Conservation (phyloP, 2,113 vertebrate species). For the Trichomycterus rosablanca region DNA sequence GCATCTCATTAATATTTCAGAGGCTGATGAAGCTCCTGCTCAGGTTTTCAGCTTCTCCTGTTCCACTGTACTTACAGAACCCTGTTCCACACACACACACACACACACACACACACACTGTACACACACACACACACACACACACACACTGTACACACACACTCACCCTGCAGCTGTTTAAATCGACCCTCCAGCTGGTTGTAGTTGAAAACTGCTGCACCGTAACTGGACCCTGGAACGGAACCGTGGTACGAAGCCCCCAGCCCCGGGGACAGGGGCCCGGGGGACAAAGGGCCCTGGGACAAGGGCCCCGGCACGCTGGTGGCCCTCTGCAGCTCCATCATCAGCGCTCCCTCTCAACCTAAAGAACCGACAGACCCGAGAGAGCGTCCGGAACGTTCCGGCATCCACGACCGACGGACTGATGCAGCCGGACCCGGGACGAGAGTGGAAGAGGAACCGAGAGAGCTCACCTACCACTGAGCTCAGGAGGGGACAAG, state of each 20-base stretch:
- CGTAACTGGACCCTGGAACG: conserved; percentile 52
- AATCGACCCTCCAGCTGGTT: conserved; percentile 90
- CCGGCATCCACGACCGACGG: no score
- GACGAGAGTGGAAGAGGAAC: no score
- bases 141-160: conserved; percentile 48
- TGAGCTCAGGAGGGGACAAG: no score
- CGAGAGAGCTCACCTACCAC: no score
- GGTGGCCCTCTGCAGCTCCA: conserved; percentile 86
- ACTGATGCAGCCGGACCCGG: no score
- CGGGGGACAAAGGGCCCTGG: conserved; percentile 54
- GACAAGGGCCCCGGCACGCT: conserved; percentile 74
- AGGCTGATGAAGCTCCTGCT: conserved; percentile 47
- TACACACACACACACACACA: no score
- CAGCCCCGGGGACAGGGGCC: conserved; percentile 41
- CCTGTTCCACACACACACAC: conserved; percentile 55
- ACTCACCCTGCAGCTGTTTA: conserved; percentile 87
- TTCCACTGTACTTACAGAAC: background rate
- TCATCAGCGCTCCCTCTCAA: no score
- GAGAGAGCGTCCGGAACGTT: background rate
- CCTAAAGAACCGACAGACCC: no score
- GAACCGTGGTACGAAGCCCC: conserved; percentile 31
- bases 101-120: no score
- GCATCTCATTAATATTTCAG: conserved; percentile 63
- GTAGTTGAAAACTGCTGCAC: conserved; percentile 77
- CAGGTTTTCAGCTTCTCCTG: background rate